These are phyloP conservation scores for Lissonota sp. DNA, from an alignment of 2,888 invertebrate genomes.

Conservation along the genomic window DNA sequence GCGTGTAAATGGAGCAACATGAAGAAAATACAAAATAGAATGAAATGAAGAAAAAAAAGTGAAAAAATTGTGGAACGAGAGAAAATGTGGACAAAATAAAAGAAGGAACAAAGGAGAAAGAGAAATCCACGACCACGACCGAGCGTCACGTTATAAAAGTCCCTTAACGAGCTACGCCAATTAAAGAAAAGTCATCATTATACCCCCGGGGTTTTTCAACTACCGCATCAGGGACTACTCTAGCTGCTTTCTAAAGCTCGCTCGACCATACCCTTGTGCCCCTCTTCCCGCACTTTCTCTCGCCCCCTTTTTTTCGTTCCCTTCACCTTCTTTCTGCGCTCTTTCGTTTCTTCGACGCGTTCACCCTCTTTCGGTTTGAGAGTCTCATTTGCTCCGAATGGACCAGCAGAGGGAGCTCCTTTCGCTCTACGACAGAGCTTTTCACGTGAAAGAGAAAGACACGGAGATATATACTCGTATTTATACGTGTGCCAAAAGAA, in stretches of 20 bases:
- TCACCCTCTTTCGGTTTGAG: constrained; percentile 34
- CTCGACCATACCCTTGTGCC: constrained; percentile 45
- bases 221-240: constrained; percentile 49
- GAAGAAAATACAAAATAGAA: constrained; percentile 26
- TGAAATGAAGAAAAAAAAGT: constrained; percentile 13
- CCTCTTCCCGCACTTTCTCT: constrained; percentile 21
- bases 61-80: not conserved
- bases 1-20: constrained; percentile 19
- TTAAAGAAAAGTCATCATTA: constrained; percentile 66
- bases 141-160: constrained; percentile 59
- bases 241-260: constrained; percentile 58
- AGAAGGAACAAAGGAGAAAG: constrained; percentile 25
- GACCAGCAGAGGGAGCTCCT: constrained; percentile 32
- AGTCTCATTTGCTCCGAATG: constrained; percentile 61
- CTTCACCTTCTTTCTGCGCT: constrained; percentile 7
- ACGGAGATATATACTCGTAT: constrained; percentile 15
- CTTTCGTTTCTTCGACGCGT: constrained; percentile 13
- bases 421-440: constrained; percentile 17
- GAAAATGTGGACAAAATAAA: constrained; percentile 20
- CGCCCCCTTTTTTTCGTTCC: not conserved
- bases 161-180: constrained; percentile 64
- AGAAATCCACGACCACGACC: constrained; percentile 55
- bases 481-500: constrained; percentile 49
- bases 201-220: constrained; percentile 54
- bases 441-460: constrained; percentile 17